A percentile compares a stretch with the other conserved stretches of the same genome.
These are phyloP conservation scores for Platorchestia sp. DNA, from an alignment of 1,140 invertebrate species.

Conservation along the genomic window DNA sequence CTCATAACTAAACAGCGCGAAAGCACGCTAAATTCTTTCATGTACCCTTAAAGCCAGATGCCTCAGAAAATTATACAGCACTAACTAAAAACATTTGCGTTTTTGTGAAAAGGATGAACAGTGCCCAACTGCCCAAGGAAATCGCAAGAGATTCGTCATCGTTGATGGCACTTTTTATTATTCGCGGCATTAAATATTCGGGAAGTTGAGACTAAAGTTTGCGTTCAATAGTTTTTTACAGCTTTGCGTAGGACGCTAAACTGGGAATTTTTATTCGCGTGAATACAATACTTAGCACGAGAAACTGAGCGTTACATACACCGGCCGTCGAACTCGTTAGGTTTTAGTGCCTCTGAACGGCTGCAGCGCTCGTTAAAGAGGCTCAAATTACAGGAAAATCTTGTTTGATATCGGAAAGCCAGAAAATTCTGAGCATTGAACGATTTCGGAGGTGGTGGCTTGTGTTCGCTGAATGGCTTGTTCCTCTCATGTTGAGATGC, in stretches of 20 bases:
- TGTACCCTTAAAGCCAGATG: too few species aligned
- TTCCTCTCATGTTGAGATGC: background rate
- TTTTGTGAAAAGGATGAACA: background rate
- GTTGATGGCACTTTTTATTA: background rate
- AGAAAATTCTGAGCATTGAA: background rate
- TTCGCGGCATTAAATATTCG: background rate
- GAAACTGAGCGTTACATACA: background rate
- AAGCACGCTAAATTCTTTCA: too few species aligned
- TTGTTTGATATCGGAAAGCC: background rate
- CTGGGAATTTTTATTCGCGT: background rate
- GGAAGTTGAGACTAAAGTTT: background rate
- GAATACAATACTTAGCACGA: background rate
- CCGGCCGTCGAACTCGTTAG: slow-evolving; percentile 7
- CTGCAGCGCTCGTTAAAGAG: background rate
- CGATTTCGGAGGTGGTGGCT: background rate
- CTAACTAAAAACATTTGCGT: background rate
- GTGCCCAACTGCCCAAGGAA: background rate
- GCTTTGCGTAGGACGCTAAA: background rate
- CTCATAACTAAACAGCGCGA: too few species aligned
- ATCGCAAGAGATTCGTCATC: background rate
- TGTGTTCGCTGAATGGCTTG: background rate
- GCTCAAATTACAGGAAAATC: slow-evolving; percentile 31
- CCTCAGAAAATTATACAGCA: too few species aligned
- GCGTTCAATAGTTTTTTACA: background rate
- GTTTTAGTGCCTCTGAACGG: slow-evolving; percentile 41